Percentiles rank a stretch among this genome's conserved stretches.
Conservation (phyloP, 2,797 vertebrate species). For the Gephyroberyx darwinii region DNA sequence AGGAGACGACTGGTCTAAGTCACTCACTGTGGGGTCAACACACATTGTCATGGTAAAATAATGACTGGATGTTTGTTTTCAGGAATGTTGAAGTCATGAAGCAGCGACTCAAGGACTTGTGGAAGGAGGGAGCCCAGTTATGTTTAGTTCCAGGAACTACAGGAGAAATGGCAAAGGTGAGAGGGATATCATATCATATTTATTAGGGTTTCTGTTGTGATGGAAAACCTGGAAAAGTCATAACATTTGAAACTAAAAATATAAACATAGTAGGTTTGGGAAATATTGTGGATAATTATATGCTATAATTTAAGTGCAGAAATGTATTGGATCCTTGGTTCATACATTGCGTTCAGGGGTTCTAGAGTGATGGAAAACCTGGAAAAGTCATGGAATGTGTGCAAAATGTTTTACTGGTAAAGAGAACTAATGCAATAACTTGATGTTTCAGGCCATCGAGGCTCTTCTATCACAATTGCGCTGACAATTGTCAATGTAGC, state of each 20-base stretch:
- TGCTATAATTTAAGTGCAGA: no score
- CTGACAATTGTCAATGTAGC: slow-evolving; percentile 77
- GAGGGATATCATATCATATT: background rate
- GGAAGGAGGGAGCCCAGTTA: slow-evolving; percentile 89
- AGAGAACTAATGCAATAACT: background rate
- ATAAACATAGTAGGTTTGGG: background rate
- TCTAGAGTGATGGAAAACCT: no score
- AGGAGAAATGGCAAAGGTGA: slow-evolving; percentile 96
- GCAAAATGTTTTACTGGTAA: background rate
- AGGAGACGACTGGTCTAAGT: background rate
- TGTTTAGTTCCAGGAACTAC: slow-evolving; percentile 92
- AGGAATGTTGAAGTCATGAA: slow-evolving; percentile 94
- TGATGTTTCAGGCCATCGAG: slow-evolving; percentile 85
- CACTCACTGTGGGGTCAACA: background rate
- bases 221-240: background rate
- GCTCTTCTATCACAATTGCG: slow-evolving; percentile 90
- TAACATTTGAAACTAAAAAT: background rate
- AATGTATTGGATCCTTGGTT: no score
- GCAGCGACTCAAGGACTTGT: slow-evolving; percentile 89
- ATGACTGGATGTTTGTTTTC: slow-evolving; percentile 35
- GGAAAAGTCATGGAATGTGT: background rate
- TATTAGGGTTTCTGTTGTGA: background rate
- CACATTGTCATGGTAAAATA: background rate
- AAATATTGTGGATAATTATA: background rate
- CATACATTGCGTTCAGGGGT: background rate